These are phyloP conservation scores for Nannoperca australis DNA, from an alignment of 2,797 vertebrate genomes.

Conservation along the genomic window DNA sequence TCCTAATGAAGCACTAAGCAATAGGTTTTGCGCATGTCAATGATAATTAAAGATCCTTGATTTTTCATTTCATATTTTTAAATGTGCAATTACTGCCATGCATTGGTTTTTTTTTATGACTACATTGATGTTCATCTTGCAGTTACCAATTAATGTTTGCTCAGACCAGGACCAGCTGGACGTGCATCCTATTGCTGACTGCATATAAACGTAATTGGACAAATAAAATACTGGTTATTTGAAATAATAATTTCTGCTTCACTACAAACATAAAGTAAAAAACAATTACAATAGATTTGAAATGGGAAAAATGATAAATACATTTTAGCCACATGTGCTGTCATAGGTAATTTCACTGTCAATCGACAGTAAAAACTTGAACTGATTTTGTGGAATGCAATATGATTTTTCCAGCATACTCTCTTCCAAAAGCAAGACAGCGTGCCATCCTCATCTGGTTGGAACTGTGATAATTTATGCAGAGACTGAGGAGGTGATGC, in stretches of 20 bases:
- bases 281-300: background rate
- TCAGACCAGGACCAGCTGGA: background rate
- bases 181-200: background rate
- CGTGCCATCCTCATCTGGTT: conserved; percentile 40
- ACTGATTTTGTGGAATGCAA: background rate
- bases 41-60: background rate
- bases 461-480: conserved; percentile 63
- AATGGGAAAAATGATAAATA: background rate
- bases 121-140: background rate
- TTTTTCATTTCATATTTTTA: no score
- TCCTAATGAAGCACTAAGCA: background rate
- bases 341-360: background rate
- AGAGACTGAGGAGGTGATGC: conserved; percentile 58
- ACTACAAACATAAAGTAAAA: background rate
- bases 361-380: background rate
- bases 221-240: background rate
- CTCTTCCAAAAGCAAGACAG: conserved; percentile 24
- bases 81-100: background rate
- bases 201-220: background rate
- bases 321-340: background rate
- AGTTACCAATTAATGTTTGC: background rate
- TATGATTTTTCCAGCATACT: conserved; percentile 42
- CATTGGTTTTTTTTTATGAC: background rate
- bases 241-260: background rate
- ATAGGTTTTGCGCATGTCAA: background rate